Evolutionary conservation across 1,140 invertebrate species (phyloP), one percentile per base, ranked within the genome.

Genomic region (Anastrepha ludens): DNA sequence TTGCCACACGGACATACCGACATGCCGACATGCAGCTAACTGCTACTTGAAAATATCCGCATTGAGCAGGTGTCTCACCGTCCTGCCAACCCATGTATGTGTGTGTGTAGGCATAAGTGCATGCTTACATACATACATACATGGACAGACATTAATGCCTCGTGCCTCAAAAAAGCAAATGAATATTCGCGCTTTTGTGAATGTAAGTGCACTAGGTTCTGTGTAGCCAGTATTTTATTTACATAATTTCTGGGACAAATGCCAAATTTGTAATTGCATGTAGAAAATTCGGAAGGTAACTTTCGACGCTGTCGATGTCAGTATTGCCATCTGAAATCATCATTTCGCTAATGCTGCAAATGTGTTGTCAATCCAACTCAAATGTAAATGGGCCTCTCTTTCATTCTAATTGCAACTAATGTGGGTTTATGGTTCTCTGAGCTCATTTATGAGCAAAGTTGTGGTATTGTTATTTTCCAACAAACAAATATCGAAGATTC

Each of bases 221-320:
- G 9, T 41, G 39, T 20, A 39, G 65, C 3, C 3, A 39, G 65
- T 39, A 20, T 67, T 67, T 50, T 47, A 74, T 74, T 74, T 74
- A 74, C 70, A 74, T 74, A 74, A 74, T n/a, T 47, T 74, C 70
- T 74, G 70, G 70, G 70, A 74, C 70, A 74, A 74, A 44, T 74
- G 70, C 70, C 70, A 74, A 74, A 74, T 74, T 74, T 47, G 60
- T 64, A 64, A 64, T 64, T 17, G 17, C 60, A n/a, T 17, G 60
- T 5, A 15, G 17, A 64, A 64, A 17, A 64, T n/a, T n/a, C 17
- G 60, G 60, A 13, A 64, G 8, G 70, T n/a, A 41, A 13, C 47
- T 29, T 13, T 74, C 70, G n/a, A 29, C 9, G 20, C 3, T 67
- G 39, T 11, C 65, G 20, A 74, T 74, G 70, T n/a, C 44, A 44